Evolutionary conservation across 1,140 invertebrate genomes (phyloP), one percentile per base, ranked within the genome.

Genomic region (Adoxophyes honmai): DNA sequence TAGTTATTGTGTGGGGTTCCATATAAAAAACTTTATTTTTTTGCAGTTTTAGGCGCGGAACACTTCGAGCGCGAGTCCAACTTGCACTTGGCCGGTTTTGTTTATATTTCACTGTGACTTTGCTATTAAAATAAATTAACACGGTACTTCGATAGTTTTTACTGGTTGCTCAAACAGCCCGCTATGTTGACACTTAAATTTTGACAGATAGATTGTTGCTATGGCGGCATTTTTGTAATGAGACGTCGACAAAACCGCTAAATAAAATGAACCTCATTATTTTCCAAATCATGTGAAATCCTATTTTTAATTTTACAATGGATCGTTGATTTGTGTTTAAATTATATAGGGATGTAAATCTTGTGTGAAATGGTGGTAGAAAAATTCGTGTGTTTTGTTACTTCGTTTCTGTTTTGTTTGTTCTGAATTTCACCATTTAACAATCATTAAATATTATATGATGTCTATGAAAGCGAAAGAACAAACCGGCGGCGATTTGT

Each of bases 161-260:
- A 44, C 3, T 14, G 10, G 39, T 39, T 13, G 14, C 38, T 39
- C 14, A 39, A 44, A 44, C 39, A 44, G 1, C 15, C 39, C 14
- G 9, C 15, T 28, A 9, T 15, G 16, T 44, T 44, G 39, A 44
- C 39, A 44, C 10, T 44, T 15, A 18, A 39, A 36, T 53, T 59
- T 59, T 62, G 34, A 58, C 35, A 34, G 34, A 53, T 34, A n/a
- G 34, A 15, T n/a, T 9, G 74, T 81, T 81, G 75, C 78, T 69
- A 81, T 78, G 74, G 78, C 75, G 78, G 62, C 67, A 72, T 68
- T 64, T 81, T 76, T 62, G 57, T 64, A 62, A 53, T 35, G 14
- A 2, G 9, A 53, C 16, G 34, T 35, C 33, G 4, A 53, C 34
- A 52, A 28, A 52, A 16, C 21, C 42, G 16, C 18, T 33, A 1